These are phyloP conservation scores for Tragelaphus scriptus DNA, from an alignment of 2,113 vertebrate genomes.

Conservation along the genomic window DNA sequence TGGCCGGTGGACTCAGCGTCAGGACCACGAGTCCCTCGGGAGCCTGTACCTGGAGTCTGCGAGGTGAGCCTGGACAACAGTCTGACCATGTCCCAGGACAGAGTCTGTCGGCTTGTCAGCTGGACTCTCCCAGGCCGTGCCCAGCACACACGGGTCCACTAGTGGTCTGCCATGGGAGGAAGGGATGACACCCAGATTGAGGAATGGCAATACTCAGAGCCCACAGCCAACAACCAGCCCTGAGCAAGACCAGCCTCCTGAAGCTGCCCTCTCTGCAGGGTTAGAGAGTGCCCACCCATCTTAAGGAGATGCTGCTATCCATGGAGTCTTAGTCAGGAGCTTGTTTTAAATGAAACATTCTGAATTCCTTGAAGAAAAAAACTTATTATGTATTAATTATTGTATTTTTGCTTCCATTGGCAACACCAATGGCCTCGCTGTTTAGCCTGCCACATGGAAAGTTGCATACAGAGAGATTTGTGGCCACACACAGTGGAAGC, in stretches of 20 bases:
- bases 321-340: not conserved
- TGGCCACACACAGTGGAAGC: not conserved
- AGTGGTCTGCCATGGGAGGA: not conserved
- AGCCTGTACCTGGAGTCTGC: not conserved
- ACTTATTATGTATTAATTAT: not conserved
- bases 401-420: not conserved
- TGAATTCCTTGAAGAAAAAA: not conserved
- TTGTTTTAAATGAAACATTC: not conserved
- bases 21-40: rapidly evolving
- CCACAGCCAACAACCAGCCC: not conserved
- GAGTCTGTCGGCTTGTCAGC: not conserved
- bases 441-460: not conserved
- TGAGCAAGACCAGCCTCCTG: not conserved
- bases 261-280: not conserved
- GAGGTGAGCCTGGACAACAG: not conserved
- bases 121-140: not conserved
- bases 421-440: not conserved
- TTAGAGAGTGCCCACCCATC: not conserved
- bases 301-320: not conserved
- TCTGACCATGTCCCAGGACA: not conserved
- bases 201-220: not conserved
- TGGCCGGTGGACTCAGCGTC: rapidly evolving
- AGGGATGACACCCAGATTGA: not conserved
- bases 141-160: not conserved
- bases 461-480: not conserved